Evolutionary conservation across 1,140 invertebrate species (phyloP), one percentile per base, ranked within the genome.

Genomic region (Drosophila sulfurigaster): DNA sequence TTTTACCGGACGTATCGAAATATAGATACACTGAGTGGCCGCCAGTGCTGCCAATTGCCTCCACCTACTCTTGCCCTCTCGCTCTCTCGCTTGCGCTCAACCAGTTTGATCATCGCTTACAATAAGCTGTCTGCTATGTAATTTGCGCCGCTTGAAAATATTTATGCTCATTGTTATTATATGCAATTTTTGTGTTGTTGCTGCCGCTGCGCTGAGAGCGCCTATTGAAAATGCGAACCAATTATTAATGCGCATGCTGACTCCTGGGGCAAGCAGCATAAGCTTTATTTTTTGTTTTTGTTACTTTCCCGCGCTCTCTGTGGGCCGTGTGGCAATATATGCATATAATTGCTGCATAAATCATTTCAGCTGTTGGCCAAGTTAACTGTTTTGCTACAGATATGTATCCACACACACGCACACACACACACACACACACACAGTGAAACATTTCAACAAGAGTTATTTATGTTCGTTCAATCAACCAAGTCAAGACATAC

Each of bases 151-250:
- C 63, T 66, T 67, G 52, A 79, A 72, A 72, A 88, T 88, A 83
- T 89, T 88, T 89, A 89, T 89, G 83, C 78, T 78, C 78, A 89
- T 88, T 88, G 83, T 83, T 83, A 89, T 89, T 88, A 83, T 80
- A 66, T 76, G 62, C 68, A 76, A 54, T 66, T 72, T 72, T 8
- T 32, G 1, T 38, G 20, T 25, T 25, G 20, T 25, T 25, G 20
- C 20, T 25, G 20, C 20, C 20, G 20, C 20, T 20, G 20, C 20
- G 20, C 20, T 25, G 20, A 16, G 16, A 25, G 60, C 62, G 60
- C 59, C 67, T 72, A 80, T 88, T 87, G 80, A 81, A 87, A 87
- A 87, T 83, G 80, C 81, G 83, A 88, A 81, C 83, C 83, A 87
- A 83, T 88, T 88, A 88, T 88, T 80, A 88, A 89, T 88, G 41